Conservation (phyloP, 2,888 invertebrate species). For the Morpho helenor region DNA sequence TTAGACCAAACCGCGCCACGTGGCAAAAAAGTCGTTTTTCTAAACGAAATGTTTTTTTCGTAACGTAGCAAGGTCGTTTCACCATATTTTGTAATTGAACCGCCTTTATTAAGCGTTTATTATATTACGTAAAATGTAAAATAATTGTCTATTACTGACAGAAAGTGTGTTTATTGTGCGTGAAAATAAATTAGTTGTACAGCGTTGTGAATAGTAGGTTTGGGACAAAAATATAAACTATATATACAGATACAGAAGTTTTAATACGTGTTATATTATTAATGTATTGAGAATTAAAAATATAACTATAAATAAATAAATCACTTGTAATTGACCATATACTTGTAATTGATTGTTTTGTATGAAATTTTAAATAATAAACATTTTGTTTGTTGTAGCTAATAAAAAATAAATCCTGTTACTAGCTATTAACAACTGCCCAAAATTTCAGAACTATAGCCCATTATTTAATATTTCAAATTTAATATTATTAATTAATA, state of each 20-base stretch:
- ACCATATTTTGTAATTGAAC: slow-evolving; percentile 17
- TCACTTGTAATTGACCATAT: too few species aligned
- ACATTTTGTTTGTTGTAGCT: too few species aligned
- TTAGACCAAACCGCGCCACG: slow-evolving; percentile 12
- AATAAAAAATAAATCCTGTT: too few species aligned
- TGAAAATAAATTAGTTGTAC: slow-evolving; percentile 3
- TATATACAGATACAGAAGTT: slow-evolving; percentile 5
- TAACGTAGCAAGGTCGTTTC: slow-evolving; percentile 19
- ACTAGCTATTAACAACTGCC: too few species aligned
- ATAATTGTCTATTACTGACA: slow-evolving; percentile 12
- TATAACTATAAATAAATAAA: background rate
- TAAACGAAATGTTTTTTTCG: slow-evolving; percentile 16
- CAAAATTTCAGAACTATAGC: too few species aligned
- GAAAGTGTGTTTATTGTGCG: slow-evolving; percentile 18
- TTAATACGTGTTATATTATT: background rate
- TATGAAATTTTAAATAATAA: too few species aligned
- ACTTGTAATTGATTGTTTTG: too few species aligned
- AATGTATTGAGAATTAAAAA: too few species aligned
- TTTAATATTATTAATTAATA: too few species aligned
- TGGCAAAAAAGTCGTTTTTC: slow-evolving; percentile 13
- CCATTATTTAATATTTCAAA: too few species aligned
- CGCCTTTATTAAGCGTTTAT: slow-evolving; percentile 14
- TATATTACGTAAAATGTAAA: slow-evolving; percentile 14
- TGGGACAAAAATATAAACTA: too few species aligned
- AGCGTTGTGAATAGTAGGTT: too few species aligned